Conservation (phyloP, 2,113 vertebrate species). For the Tetrao urogallus region DNA sequence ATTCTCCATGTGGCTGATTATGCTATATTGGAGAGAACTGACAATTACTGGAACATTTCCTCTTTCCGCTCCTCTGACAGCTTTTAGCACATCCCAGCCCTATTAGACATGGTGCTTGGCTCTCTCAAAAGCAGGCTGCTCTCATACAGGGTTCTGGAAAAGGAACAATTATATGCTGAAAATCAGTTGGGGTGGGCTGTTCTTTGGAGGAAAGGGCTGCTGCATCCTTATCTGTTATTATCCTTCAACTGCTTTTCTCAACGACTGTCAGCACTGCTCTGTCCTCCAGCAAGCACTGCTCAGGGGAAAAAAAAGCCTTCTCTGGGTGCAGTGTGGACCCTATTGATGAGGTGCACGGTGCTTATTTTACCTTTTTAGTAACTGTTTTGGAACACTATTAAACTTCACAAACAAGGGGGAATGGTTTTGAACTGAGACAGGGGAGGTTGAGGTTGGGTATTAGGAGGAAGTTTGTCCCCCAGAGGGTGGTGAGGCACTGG, state of each 20-base stretch:
- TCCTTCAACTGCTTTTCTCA: not conserved
- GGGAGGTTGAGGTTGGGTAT: no score
- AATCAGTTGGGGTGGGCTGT: not conserved
- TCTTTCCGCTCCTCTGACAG: not conserved
- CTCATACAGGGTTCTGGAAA: not conserved
- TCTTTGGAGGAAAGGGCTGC: not conserved
- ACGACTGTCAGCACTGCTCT: not conserved
- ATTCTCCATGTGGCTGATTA: not conserved
- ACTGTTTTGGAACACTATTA: not conserved
- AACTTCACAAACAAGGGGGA: not conserved
- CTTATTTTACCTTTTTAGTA: not conserved
- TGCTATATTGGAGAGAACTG: not conserved
- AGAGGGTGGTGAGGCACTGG: no score
- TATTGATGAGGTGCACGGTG: not conserved
- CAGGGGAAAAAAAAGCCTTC: rapidly evolving
- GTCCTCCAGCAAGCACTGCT: not conserved
- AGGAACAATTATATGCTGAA: not conserved
- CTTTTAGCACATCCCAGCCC: not conserved
- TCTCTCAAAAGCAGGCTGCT: not conserved
- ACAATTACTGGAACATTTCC: not conserved
- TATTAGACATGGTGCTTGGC: not conserved
- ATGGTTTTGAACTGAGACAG: no score
- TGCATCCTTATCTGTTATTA: not conserved
- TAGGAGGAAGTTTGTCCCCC: no score
- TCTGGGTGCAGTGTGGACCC: not conserved